phyloP scores from a whole-genome alignment of 1,140 invertebrate species.

The Drosophila obscura region DNA sequence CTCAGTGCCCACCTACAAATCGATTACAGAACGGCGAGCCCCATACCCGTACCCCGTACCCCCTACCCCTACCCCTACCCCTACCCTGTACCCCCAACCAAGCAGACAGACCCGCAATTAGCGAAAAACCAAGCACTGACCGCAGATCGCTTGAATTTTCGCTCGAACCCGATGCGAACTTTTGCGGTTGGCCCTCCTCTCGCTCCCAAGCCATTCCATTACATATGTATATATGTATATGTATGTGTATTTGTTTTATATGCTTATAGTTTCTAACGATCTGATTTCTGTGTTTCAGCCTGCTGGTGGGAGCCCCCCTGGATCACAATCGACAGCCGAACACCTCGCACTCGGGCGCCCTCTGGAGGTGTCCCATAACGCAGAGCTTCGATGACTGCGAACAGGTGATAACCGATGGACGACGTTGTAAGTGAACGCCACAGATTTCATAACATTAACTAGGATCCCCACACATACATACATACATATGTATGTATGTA shows the following conservation, averaged over 20 bases:
- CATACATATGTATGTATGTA: not conserved
- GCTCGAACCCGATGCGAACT: too few relatives aligned
- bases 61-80: too few relatives aligned
- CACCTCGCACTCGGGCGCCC: slow-evolving; percentile 93
- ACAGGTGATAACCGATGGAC: slow-evolving; percentile 94
- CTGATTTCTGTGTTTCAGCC: slow-evolving; percentile 85
- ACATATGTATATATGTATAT: too few relatives aligned
- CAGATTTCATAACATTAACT: not conserved
- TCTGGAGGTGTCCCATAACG: slow-evolving; percentile 93
- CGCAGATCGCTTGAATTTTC: slow-evolving; percentile 21
- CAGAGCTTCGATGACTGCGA: slow-evolving; percentile 88
- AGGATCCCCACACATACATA: not conserved
- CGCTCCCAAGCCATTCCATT: too few relatives aligned
- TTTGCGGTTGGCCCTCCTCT: too few relatives aligned
- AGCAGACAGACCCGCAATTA: too few relatives aligned
- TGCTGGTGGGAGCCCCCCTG: slow-evolving; percentile 95
- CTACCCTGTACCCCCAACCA: too few relatives aligned
- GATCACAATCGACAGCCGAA: slow-evolving; percentile 93
- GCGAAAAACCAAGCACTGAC: slow-evolving; percentile 15
- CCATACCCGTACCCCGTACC: not conserved
- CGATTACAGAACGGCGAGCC: slow-evolving; percentile 28
- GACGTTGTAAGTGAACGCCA: slow-evolving; percentile 87
- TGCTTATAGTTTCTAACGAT: too few relatives aligned
- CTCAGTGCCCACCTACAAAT: slow-evolving; percentile 43
- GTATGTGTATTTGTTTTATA: too few relatives aligned